Base-by-base conservation (phyloP, 1,140 invertebrate species). In the Drosophila rhopaloa region DNA sequence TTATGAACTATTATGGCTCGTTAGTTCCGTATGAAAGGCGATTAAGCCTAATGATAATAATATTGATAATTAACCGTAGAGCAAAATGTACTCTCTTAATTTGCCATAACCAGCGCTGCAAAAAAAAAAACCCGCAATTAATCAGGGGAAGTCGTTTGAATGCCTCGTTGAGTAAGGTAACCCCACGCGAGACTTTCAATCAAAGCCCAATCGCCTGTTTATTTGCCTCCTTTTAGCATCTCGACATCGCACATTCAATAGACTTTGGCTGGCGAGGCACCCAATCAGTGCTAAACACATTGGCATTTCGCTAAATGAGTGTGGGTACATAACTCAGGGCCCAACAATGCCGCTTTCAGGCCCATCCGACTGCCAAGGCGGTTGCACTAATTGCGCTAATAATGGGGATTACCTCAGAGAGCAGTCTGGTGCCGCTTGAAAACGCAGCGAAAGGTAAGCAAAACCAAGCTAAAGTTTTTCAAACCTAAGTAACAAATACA, bases 341-440 rank as follows among this genome's bases (percentile, higher is more conserved):
- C 59, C 65, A 80, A 85, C 81, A 85, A 85, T 85, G 76, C 61
- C 48, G 50, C 70, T 51, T 75, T 37, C 43, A 65, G 59, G 46
- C 58, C 46, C 66, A 47, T 43, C 51, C 48, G 54, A 66, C 54
- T 63, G 76, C 63, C 71, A 61, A 66, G 57, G 43, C 71, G 61
- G 47, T 53, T 79, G 79, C 76, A 73, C 82, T 86, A 86, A 86
- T 86, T 86, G 82, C 82, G 82, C 82, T 88, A 88, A 89, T 88
- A 88, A 88, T 89, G 79, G 84, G 80, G 83, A 82, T 88, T 88
- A 80, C 79, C 83, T 63, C 63, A 78, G 55, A 55, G 41, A 27
- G 19, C 44, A 32, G 37, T 35, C 40, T 24, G 37, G 35, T 40
- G 9, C 14, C 11, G 27, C 46, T 51, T 19, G 29, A 51, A 59